Conservation (phyloP, 2,888 invertebrate species). For the Drosophila melanocephala region DNA sequence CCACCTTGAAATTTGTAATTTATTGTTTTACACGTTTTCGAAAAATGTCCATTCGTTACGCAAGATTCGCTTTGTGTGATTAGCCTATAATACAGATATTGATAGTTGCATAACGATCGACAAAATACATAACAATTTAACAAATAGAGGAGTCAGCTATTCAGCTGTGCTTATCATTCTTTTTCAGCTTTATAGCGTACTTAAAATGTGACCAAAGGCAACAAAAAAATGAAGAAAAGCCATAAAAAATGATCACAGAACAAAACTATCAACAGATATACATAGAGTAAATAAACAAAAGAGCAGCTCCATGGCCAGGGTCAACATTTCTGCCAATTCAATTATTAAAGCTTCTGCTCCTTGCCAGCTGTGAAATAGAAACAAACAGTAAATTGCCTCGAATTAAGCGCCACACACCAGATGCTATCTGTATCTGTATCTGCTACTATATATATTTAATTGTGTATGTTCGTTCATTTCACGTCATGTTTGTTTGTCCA, state of each 20-base stretch:
- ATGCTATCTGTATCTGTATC: conserved; percentile 2
- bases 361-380: conserved; percentile 25
- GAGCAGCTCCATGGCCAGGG: conserved; percentile 31
- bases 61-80: not conserved
- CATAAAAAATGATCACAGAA: not conserved
- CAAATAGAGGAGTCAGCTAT: not conserved
- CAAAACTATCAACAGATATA: conserved; percentile 15
- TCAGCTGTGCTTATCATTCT: not conserved
- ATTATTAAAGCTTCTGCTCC: conserved; percentile 22
- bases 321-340: conserved; percentile 25
- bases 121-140: not conserved
- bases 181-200: conserved; percentile 1
- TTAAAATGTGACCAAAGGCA: conserved; percentile 25
- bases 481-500: conserved; percentile 39
- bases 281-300: conserved; percentile 41
- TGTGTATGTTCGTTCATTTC: conserved; percentile 7
- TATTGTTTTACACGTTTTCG: not conserved
- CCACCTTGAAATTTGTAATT: not conserved
- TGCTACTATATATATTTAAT: conserved; percentile 1
- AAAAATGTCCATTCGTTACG: not conserved
- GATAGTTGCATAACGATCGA: not conserved
- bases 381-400: conserved; percentile 59
- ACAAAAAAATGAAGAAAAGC: conserved; percentile 15
- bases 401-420: conserved; percentile 32
- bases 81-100: not conserved